These are phyloP conservation scores for Puffinus mauretanicus DNA, from an alignment of 2,113 vertebrate species.

Conservation along the genomic window DNA sequence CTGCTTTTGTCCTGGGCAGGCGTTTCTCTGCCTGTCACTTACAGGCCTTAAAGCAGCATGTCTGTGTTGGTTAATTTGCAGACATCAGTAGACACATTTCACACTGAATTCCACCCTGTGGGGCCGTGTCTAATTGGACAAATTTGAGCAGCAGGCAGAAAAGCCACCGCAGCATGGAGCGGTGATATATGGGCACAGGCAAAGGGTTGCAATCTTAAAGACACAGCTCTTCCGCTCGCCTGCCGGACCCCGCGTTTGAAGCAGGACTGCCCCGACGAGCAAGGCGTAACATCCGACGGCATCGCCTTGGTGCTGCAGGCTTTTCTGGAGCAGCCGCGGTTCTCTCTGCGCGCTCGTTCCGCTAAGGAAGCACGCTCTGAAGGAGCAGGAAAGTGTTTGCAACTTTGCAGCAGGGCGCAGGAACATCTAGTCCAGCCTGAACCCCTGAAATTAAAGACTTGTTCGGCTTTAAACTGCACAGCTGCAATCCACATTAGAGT, in stretches of 20 bases:
- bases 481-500: conserved; percentile 17
- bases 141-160: conserved; percentile 94
- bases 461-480: not conserved
- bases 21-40: conserved; percentile 65
- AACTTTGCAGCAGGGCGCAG: not conserved
- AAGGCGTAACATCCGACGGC: not conserved
- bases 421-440: not conserved
- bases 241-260: not conserved
- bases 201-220: conserved; percentile 61
- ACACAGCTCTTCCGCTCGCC: conserved; percentile 12
- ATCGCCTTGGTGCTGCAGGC: not conserved
- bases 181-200: conserved; percentile 81
- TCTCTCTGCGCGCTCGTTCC: accelerated
- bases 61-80: conserved; percentile 79
- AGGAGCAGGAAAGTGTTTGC: not conserved
- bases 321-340: accelerated
- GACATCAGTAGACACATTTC: conserved; percentile 84
- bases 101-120: conserved; percentile 86
- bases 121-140: conserved; percentile 96
- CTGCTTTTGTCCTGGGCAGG: conserved; percentile 36
- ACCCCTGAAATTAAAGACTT: not conserved
- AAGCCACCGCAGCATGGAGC: conserved; percentile 75
- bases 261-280: not conserved
- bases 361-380: not conserved
- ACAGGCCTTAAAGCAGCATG: conserved; percentile 65